Base-by-base conservation (phyloP, 2,888 invertebrate genomes). In the Maniola hyperantus region DNA sequence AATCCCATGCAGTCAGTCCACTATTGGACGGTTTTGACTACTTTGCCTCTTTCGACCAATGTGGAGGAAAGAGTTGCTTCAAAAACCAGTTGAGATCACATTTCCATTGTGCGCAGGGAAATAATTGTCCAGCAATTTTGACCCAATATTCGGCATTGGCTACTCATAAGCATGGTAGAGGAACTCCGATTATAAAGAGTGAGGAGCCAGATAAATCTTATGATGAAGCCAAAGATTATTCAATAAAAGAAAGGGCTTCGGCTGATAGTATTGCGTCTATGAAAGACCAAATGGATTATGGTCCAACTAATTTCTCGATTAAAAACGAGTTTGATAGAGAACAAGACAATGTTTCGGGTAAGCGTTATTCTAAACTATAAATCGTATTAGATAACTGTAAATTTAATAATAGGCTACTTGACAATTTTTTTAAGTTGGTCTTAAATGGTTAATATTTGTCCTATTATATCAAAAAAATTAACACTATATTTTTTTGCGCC, bases 1-100 rank as follows among this genome's bases (percentile, higher is more conserved):
- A 97, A 83, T 97, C 96, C 77, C 98, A 98, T 84, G 96, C 96
- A 71, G 95, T 96, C 74, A 94, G 95, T 53, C 96, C 96, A 74
- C 96, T 98, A 64, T 88, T 97, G 46, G 96, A 97, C 59, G 97
- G 97, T 0, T 98, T 97, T 79, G 96, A 97, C 70, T 97, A 97
- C 84, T 98, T 96, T 83, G 80, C 93, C 91, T 88, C 89, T 0
- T 91, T 80, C 68, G 93, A 93, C 11, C 92, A 92, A 51, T 93
- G 93, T 59, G 92, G 91, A 10, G 91, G 90, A 44, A 90, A 91
- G 71, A 91, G 91, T 65, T 92, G 92, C 65, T 92, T 89, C 70
- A 92, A 92, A 69, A 92, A 92, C 68, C 92, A 92, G 64, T 73
- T 92, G 1, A 79, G 92, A 60, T 84, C 85, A 7, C 93, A 93